phyloP scores from a whole-genome alignment of 1,140 invertebrate genomes.

The Drosophila melanogaster region DNA sequence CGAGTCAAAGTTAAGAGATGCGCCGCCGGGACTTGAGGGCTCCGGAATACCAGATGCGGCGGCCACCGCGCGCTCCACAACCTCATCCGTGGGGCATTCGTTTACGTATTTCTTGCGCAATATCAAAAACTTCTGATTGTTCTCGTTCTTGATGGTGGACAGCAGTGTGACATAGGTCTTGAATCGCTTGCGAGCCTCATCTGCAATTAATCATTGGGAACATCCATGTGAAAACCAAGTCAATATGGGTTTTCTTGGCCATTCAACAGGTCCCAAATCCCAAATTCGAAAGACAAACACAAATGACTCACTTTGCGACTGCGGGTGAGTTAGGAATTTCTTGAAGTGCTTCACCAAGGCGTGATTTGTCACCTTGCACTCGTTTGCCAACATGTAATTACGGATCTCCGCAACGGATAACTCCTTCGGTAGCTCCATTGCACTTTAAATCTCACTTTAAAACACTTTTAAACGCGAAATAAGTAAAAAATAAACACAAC shows the following conservation, averaged over 20 bases:
- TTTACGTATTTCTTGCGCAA: slow-evolving; percentile 90
- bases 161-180: slow-evolving; percentile 96
- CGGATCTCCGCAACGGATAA: slow-evolving; percentile 93
- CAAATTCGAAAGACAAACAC: not conserved
- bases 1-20: slow-evolving; percentile 66
- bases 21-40: slow-evolving; percentile 65
- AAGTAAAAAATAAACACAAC: slow-evolving; percentile 45
- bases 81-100: slow-evolving; percentile 85
- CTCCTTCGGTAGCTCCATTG: slow-evolving; percentile 89
- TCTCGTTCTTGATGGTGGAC: slow-evolving; percentile 92
- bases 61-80: slow-evolving; percentile 81
- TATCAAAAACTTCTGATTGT: slow-evolving; percentile 93
- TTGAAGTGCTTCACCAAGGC: slow-evolving; percentile 95
- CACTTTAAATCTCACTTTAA: slow-evolving; percentile 59
- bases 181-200: slow-evolving; percentile 92
- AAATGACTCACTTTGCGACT: slow-evolving; percentile 84
- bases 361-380: slow-evolving; percentile 93
- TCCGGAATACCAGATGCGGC: slow-evolving; percentile 65
- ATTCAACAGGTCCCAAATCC: slow-evolving; percentile 56
- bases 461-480: slow-evolving; percentile 40
- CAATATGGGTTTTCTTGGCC: not conserved
- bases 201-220: slow-evolving; percentile 35
- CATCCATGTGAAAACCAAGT: slow-evolving; percentile 7
- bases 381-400: slow-evolving; percentile 92
- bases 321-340: slow-evolving; percentile 89